Base-by-base conservation (phyloP, 2,888 invertebrate species). In the Drosophila subquinaria region DNA sequence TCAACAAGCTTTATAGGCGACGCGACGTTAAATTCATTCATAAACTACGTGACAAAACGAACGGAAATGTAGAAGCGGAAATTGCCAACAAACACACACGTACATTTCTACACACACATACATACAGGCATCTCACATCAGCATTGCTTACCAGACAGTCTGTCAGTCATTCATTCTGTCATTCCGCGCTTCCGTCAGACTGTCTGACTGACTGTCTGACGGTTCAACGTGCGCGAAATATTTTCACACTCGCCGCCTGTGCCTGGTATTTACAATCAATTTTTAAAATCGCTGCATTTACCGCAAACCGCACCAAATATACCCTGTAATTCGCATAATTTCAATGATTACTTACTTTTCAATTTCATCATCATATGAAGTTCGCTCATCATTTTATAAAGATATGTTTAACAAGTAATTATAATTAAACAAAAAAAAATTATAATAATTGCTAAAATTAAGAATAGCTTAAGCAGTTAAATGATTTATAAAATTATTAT, bases 11-110 rank as follows among this genome's bases (percentile, higher is more conserved):
- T 86, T 83, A 84, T 80, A 71, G 76, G 71, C 53, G 62, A 45
- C 47, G 45, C 75, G 69, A 78, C 78, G 80, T 86, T 84, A 86
- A 86, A 86, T 85, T 88, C 85, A 88, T 87, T 88, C 88, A 88
- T 88, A 83, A 87, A 87, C 83, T 85, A 88, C 86, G 88, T 88
- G 88, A 87, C 85, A 87, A 88, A 88, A 87, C 80, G 83, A 87
- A 86, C 87, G 88, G 88, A 88, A 84, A 87, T 88, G 85, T 84
- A 81, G 72, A 74, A 82, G 64, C 88, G 88, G 88, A 88, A 88
- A 88, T 85, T 85, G 82, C 85, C 84, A 85, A 74, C 87, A 87
- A 81, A 86, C 79, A 81, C 50, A 69, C 50, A 69, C 50, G 45
- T 36, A 55, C 43, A 76, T 42, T 63, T 61, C 51, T 40, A 48